Percentiles rank a stretch among this genome's conserved stretches.
Evolutionary conservation across 1,140 invertebrate species (phyloP).

Genomic region (Globodera rostochiensis): DNA sequence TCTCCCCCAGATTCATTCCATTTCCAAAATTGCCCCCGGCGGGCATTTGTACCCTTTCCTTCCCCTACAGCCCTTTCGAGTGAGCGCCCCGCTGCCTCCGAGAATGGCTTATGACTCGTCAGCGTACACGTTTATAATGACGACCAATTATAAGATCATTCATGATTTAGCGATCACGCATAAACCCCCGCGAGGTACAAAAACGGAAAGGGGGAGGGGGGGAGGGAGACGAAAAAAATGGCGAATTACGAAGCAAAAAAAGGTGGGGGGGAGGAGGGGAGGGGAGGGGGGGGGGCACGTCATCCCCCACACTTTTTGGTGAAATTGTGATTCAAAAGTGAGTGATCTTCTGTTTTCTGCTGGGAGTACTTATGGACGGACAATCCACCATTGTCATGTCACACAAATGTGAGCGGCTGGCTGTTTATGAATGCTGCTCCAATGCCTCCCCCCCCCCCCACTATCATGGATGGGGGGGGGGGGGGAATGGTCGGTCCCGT

Average conservation of each 20-base stretch:
- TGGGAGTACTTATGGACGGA: background rate
- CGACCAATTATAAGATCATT: background rate
- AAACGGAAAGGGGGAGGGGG: background rate
- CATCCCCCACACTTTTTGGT: no score
- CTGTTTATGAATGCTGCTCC: constrained; percentile 12
- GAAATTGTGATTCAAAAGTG: background rate
- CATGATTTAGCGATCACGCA: background rate
- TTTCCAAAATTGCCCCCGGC: background rate
- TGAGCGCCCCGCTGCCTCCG: no score
- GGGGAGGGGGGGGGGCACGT: background rate
- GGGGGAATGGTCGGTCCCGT: background rate
- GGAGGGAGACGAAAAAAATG: background rate
- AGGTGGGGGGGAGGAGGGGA: background rate
- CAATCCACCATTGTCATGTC: background rate
- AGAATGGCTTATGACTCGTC: background rate
- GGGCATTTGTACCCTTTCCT: background rate
- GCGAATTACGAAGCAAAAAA: background rate
- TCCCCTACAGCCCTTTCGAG: no score
- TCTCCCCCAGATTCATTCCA: background rate
- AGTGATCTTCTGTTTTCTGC: background rate
- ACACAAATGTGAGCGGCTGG: background rate
- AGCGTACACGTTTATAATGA: background rate
- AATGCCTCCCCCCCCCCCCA: background rate
- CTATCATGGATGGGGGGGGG: background rate
- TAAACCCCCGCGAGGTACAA: background rate